These are phyloP conservation scores for Apostichopus leukothele DNA, from an alignment of 53 echinoderm and acorn worm genomes.

Conservation along the genomic window DNA sequence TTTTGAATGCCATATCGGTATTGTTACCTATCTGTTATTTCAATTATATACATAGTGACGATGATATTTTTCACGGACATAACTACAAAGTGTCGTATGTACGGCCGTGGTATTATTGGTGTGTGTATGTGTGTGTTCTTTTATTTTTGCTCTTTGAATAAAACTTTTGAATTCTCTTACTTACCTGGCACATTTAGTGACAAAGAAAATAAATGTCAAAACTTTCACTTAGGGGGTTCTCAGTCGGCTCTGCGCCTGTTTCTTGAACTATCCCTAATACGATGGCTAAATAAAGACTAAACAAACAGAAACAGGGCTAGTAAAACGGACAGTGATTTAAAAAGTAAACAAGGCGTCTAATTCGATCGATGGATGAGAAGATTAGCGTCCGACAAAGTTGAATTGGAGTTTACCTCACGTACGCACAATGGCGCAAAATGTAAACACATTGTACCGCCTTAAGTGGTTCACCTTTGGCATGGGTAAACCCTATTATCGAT, in stretches of 20 bases:
- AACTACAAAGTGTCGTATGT: too few species aligned
- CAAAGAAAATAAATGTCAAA: too few species aligned
- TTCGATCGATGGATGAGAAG: background rate
- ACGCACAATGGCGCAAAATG: background rate
- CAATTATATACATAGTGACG: too few species aligned
- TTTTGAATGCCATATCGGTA: too few species aligned
- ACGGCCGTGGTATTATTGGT: too few species aligned
- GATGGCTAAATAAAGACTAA: background rate
- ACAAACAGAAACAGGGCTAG: background rate
- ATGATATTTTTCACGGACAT: too few species aligned
- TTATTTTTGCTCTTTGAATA: too few species aligned
- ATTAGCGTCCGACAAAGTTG: background rate
- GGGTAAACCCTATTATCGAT: background rate
- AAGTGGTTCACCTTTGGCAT: background rate
- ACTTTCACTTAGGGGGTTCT: too few species aligned
- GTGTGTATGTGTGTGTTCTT: too few species aligned
- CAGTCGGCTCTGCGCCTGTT: background rate
- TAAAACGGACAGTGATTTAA: background rate
- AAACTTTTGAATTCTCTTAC: too few species aligned
- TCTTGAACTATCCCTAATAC: background rate
- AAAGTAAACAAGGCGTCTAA: background rate
- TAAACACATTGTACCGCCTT: background rate
- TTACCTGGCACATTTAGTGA: too few species aligned
- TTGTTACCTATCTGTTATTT: too few species aligned
- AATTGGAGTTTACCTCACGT: background rate